Conservation (phyloP, 2,797 vertebrate genomes). For the Siniperca obscura region DNA sequence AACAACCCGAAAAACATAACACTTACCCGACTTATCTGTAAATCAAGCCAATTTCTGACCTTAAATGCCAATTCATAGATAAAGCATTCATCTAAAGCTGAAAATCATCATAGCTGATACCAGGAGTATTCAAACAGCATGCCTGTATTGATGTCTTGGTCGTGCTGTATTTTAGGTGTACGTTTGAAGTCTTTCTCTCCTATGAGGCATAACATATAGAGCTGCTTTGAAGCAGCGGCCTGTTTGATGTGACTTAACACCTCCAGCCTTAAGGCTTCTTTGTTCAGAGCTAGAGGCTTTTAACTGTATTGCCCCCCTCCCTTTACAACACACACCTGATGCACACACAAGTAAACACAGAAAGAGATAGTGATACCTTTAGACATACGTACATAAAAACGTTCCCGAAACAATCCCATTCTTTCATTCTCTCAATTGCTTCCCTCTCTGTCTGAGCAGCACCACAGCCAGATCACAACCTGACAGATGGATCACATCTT, state of each 20-base stretch:
- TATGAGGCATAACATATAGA: conserved; percentile 59
- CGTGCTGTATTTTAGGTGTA: conserved; percentile 47
- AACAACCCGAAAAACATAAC: conserved; percentile 12
- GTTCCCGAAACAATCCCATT: neutral
- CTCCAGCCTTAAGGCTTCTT: conserved; percentile 61
- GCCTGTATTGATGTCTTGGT: conserved; percentile 47
- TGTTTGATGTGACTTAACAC: conserved; percentile 77
- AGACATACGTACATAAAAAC: conserved; percentile 6
- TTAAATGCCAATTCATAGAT: conserved; percentile 28
- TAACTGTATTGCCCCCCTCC: conserved; percentile 43
- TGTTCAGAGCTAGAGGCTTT: conserved; percentile 66
- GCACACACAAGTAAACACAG: conserved; percentile 26
- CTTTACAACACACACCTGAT: conserved; percentile 43
- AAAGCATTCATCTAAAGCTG: conserved; percentile 30
- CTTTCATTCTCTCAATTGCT: neutral
- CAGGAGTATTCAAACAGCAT: conserved; percentile 11
- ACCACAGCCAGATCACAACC: conserved; percentile 34
- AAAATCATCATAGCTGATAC: conserved; percentile 10
- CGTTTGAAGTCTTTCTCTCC: conserved; percentile 67
- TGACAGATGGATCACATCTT: conserved; percentile 51
- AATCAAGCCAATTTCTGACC: conserved; percentile 32
- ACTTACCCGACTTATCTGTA: conserved; percentile 8
- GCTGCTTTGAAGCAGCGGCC: conserved; percentile 74
- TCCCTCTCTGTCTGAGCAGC: neutral
- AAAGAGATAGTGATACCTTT: neutral